Evolutionary conservation across 2,888 invertebrate species (phyloP).

Genomic region (Terebella lapidaria): DNA sequence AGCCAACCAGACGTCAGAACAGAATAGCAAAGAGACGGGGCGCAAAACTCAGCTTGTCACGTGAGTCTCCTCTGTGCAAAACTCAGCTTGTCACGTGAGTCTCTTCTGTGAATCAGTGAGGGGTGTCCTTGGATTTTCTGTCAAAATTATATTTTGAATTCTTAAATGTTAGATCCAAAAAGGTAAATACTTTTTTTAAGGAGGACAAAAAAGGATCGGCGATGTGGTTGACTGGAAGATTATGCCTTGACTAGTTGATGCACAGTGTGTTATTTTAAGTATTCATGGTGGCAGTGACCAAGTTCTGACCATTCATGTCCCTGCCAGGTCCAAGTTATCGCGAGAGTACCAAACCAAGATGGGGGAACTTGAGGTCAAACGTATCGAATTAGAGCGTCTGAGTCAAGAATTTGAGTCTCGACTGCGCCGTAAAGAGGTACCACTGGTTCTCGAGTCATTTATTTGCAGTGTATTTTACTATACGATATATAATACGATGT

Average conservation of each 20-base stretch:
- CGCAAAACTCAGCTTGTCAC: conserved; percentile 36
- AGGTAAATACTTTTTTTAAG: too few species aligned
- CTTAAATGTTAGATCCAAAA: too few species aligned
- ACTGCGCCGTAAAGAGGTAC: conserved; percentile 44
- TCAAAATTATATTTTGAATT: too few species aligned
- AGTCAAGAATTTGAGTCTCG: conserved; percentile 41
- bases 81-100: conserved; percentile 39
- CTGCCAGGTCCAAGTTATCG: conserved; percentile 17
- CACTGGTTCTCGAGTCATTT: not conserved
- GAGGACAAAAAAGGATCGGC: too few species aligned
- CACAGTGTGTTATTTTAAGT: too few species aligned
- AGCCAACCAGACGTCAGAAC: conserved; percentile 21
- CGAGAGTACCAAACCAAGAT: conserved; percentile 40
- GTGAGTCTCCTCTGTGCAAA: conserved; percentile 39
- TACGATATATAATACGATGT: not conserved
- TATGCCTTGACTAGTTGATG: too few species aligned
- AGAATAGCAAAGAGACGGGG: conserved; percentile 32
- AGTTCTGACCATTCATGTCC: too few species aligned
- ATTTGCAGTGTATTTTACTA: not conserved
- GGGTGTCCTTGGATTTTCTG: too few species aligned
- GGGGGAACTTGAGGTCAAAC: conserved; percentile 42
- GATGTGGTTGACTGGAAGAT: too few species aligned
- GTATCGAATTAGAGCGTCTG: conserved; percentile 37
- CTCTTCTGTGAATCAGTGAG: conserved; percentile 31
- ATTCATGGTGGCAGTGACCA: too few species aligned